Evolutionary conservation across 2,797 vertebrate genomes (phyloP).

Genomic region (Sebastes variabilis): DNA sequence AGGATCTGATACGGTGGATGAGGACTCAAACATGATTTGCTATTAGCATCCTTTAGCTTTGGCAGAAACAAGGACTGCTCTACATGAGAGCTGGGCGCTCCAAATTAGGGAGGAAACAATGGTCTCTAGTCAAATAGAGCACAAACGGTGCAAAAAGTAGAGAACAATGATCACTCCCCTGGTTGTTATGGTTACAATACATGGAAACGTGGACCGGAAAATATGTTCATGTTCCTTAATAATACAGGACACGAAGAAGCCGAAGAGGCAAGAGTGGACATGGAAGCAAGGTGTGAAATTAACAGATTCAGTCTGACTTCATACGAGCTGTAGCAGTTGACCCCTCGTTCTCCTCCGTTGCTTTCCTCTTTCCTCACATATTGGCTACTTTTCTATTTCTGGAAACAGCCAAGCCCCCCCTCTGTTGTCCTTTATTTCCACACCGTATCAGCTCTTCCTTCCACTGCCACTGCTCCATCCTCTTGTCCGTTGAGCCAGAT

Average conservation of each 20-base stretch:
- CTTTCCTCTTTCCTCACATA: constrained; percentile 34
- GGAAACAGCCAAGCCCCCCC: constrained; percentile 11
- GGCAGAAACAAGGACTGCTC: background rate
- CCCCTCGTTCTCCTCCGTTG: constrained; percentile 47
- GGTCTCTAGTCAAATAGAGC: constrained; percentile 4
- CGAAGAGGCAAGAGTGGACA: constrained; percentile 22
- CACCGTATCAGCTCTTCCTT: constrained; percentile 19
- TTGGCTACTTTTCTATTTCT: constrained; percentile 43
- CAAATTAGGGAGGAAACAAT: constrained; percentile 7
- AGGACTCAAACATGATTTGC: constrained; percentile 64
- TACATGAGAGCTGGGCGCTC: background rate
- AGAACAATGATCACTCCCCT: constrained; percentile 9
- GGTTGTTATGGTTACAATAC: constrained; percentile 64
- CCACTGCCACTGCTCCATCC: constrained; percentile 14
- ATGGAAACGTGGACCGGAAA: constrained; percentile 28
- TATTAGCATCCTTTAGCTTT: background rate
- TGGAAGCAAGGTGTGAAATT: constrained; percentile 69
- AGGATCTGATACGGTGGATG: constrained; percentile 63
- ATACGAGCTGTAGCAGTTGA: constrained; percentile 43
- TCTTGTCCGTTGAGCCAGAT: constrained; percentile 15
- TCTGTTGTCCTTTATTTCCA: constrained; percentile 18
- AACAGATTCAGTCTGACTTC: constrained; percentile 53
- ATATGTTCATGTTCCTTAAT: constrained; percentile 41
- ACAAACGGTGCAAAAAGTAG: background rate
- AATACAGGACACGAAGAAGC: constrained; percentile 38